These are phyloP conservation scores for Beroe ovata DNA, from an alignment of 37 sponge, comb jelly and placozoan genomes.

Conservation along the genomic window DNA sequence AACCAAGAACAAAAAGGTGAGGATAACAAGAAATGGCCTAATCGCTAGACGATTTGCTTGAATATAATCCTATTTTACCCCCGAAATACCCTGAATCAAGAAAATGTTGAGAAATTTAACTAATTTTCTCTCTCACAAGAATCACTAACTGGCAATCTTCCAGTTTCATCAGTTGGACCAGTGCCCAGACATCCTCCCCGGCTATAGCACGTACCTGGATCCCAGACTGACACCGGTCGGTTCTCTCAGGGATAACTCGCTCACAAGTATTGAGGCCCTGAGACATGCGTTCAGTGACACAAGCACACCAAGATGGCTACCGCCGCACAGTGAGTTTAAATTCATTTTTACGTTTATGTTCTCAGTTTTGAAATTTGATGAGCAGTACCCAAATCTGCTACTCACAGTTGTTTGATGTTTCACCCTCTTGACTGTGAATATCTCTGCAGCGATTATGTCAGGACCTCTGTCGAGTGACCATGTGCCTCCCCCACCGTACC, in stretches of 20 bases:
- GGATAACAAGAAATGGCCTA: too few relatives aligned
- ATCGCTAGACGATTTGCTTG: too few relatives aligned
- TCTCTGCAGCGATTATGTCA: conserved; percentile 39
- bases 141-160: not conserved
- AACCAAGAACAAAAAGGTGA: not conserved
- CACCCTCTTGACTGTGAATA: not conserved
- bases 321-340: conserved; percentile 57
- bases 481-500: conserved; percentile 53
- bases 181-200: conserved; percentile 24
- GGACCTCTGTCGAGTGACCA: conserved; percentile 15
- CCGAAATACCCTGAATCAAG: too few relatives aligned
- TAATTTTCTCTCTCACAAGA: too few relatives aligned
- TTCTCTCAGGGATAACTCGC: conserved; percentile 43
- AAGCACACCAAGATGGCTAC: conserved; percentile 52
- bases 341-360: conserved; percentile 7
- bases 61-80: too few relatives aligned
- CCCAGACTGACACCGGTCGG: conserved; percentile 53
- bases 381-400: not conserved
- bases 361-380: not conserved
- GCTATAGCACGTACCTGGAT: conserved; percentile 61
- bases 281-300: conserved; percentile 39
- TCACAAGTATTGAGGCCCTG: conserved; percentile 31
- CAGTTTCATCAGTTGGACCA: conserved; percentile 49
- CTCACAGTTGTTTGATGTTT: not conserved
- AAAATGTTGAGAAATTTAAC: too few relatives aligned